Percentiles rank a stretch among this genome's conserved stretches.
These are phyloP conservation scores for Drosophila arizonae DNA, from an alignment of 1,140 invertebrate genomes.

Conservation along the genomic window DNA sequence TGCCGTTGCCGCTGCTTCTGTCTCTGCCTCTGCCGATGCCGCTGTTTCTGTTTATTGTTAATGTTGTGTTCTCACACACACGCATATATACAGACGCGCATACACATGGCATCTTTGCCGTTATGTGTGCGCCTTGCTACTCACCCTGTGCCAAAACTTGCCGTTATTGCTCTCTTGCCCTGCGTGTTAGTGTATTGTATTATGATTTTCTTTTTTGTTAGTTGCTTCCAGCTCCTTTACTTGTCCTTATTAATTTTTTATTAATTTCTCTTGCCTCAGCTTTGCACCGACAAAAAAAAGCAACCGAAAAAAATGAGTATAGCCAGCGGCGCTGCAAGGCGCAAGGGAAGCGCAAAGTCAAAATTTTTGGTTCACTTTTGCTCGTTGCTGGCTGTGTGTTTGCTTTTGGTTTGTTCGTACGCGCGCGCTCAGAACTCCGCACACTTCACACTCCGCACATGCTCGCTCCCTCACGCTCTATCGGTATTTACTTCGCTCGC, in stretches of 20 bases:
- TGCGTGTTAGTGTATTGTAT: slow-evolving; percentile 11
- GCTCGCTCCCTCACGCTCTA: slow-evolving; percentile 24
- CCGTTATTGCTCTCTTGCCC: slow-evolving; percentile 25
- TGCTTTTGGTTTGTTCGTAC: slow-evolving; percentile 26
- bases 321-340: slow-evolving; percentile 23
- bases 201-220: not conserved
- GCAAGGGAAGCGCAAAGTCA: slow-evolving; percentile 39
- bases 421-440: slow-evolving; percentile 32
- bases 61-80: slow-evolving; percentile 43
- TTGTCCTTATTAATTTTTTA: slow-evolving; percentile 48
- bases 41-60: slow-evolving; percentile 69
- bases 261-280: slow-evolving; percentile 36
- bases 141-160: slow-evolving; percentile 47
- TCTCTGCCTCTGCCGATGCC: not conserved
- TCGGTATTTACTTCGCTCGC: slow-evolving; percentile 31
- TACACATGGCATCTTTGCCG: slow-evolving; percentile 18
- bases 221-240: not conserved
- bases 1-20: not conserved
- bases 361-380: slow-evolving; percentile 28
- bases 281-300: slow-evolving; percentile 55
- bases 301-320: slow-evolving; percentile 44
- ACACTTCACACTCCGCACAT: slow-evolving; percentile 21
- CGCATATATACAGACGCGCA: slow-evolving; percentile 23
- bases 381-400: slow-evolving; percentile 7
- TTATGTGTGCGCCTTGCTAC: slow-evolving; percentile 29